Evolutionary conservation across 2,113 vertebrate genomes (phyloP).

Genomic region (Todiramphus saurophagus): DNA sequence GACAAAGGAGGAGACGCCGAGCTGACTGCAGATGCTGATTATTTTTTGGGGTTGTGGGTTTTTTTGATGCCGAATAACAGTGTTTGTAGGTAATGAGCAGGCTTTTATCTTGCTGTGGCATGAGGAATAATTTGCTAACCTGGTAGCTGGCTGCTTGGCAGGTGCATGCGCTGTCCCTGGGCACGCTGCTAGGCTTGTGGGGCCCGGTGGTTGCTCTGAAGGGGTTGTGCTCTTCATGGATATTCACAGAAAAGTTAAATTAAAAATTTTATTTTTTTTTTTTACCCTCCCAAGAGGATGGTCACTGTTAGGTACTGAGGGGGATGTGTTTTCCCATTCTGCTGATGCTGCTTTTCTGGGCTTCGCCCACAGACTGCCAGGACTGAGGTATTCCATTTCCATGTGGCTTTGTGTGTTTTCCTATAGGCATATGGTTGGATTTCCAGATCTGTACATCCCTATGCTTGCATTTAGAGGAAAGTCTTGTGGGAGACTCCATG

Average conservation of each 20-base stretch:
- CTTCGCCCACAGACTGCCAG: fast-evolving
- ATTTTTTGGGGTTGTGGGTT: not conserved
- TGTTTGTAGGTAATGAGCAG: not conserved
- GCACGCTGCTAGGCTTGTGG: not conserved
- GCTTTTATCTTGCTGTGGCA: not conserved
- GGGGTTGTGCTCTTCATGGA: not conserved
- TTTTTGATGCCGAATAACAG: not conserved
- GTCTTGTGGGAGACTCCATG: not conserved
- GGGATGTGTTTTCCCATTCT: not conserved
- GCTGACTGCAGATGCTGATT: not conserved
- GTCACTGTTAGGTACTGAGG: not conserved
- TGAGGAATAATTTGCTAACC: not conserved
- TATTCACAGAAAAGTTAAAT: not conserved
- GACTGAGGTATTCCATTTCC: fast-evolving
- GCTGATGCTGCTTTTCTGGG: not conserved
- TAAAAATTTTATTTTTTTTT: not conserved
- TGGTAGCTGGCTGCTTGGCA: not conserved
- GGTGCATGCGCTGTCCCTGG: not conserved
- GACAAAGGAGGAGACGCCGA: not conserved
- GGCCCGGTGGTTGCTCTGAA: not conserved
- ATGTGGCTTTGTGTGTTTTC: not conserved
- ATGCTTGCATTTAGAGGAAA: not conserved
- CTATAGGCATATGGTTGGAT: not conserved
- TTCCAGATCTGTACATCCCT: not conserved
- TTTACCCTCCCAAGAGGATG: not conserved